Percentiles rank a stretch among this genome's conserved stretches.
These are phyloP conservation scores for Pipistrellus pipistrellus DNA, from an alignment of 2,797 vertebrate species.

Conservation along the genomic window DNA sequence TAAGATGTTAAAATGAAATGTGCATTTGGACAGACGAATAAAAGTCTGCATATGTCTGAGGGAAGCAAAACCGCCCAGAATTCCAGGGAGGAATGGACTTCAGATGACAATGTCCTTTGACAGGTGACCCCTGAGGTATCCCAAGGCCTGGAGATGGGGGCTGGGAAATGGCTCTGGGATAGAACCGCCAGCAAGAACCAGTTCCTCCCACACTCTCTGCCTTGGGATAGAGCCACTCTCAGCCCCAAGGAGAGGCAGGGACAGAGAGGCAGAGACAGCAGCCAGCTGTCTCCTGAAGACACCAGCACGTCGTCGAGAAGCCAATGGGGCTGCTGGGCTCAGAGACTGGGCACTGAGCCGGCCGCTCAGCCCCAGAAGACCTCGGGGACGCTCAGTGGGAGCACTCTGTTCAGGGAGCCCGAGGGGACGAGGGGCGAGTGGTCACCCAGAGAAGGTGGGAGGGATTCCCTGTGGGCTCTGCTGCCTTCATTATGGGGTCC, in stretches of 20 bases:
- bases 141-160: background rate
- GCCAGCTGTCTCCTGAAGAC: conserved; percentile 10
- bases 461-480: background rate
- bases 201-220: background rate
- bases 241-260: background rate
- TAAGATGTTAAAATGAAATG: conserved; percentile 12
- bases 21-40: background rate
- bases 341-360: background rate
- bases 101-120: conserved; percentile 1
- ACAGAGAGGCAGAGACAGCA: background rate
- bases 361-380: background rate
- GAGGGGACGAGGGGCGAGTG: background rate
- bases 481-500: background rate
- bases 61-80: background rate
- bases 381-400: background rate
- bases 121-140: background rate
- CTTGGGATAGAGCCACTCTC: background rate
- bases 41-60: background rate
- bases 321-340: background rate
- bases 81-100: background rate
- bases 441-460: background rate
- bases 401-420: background rate
- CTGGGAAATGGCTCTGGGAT: background rate
- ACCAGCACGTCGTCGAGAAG: background rate
- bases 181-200: background rate